Base-by-base conservation (phyloP, 2,113 vertebrate genomes). In the Coptodon rendalli region DNA sequence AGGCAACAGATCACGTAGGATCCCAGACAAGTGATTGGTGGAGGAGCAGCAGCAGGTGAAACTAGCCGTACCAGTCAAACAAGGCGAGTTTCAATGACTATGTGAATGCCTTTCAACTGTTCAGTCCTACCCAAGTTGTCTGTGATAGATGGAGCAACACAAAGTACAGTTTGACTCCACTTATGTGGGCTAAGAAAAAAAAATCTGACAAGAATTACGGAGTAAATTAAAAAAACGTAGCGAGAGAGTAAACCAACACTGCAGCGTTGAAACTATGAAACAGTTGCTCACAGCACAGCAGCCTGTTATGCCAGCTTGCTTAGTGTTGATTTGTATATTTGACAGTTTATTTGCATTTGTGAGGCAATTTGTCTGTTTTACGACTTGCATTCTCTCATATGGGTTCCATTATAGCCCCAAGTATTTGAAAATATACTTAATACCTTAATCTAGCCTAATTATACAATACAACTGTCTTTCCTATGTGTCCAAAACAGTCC, bases 1-100 rank as follows among this genome's bases (percentile, higher is more conserved):
- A 17, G 63, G 27, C 3, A 78, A 10, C 10, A 79, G 9, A 71
- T 57, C 17, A 73, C 7, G 12, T 8, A 8, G 4, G 12, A 13
- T 71, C 76, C 36, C 82, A 82, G 5, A 16, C 48, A 40, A 4
- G 76, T 59, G 91, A 92, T 89, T 90, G 85, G 94, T 80, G 81
- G 87, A 81, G 82, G 73, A 40, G 82, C 27, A n/a, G 17, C 17
- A 82, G 84, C 24, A 54, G 82, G 57, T 81, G 43, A 94, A 95
- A 96, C 94, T 52, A 48, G 92, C 79, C n/a, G 17, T 93, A 91
- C 95, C 93, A 82, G 95, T 95, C 84, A 19, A 80, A 57, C 94
- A 16, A 61, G 94, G 50, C 43, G 61, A 80, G 94, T 93, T 94
- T 92, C 90, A 91, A 80, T 16, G 45, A 86, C 87, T 71, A 6